A percentile compares a stretch with the other conserved stretches of the same genome.
phyloP scores from a whole-genome alignment of 2,888 invertebrate genomes.

The Nomada lathburiana region DNA sequence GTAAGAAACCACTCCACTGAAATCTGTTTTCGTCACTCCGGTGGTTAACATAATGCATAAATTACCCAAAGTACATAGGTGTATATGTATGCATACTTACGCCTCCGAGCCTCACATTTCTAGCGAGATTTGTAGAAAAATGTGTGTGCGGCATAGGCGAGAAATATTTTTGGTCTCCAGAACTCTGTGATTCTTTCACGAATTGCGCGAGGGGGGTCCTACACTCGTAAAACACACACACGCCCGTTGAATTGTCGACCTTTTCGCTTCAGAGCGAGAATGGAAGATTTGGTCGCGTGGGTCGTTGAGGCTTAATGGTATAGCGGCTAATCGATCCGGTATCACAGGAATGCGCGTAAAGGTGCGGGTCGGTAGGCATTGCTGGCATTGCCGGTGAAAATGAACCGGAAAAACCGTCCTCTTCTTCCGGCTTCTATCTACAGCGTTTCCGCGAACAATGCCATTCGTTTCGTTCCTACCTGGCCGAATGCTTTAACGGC shows the following conservation, averaged over 20 bases:
- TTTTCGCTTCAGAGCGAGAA: not conserved
- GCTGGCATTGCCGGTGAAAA: slow-evolving; percentile 59
- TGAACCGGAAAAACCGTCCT: slow-evolving; percentile 58
- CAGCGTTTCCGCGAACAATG: slow-evolving; percentile 40
- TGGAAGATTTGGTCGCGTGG: not conserved
- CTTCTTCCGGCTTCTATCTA: slow-evolving; percentile 41
- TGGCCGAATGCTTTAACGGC: not conserved
- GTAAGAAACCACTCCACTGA: too few species aligned
- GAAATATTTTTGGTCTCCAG: not conserved
- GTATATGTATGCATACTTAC: too few species aligned
- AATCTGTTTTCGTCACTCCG: too few species aligned
- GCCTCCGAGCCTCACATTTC: too few species aligned
- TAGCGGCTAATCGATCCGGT: slow-evolving; percentile 63
- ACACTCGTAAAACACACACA: not conserved
- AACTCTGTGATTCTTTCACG: not conserved
- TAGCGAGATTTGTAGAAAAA: too few species aligned
- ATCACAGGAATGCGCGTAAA: slow-evolving; percentile 70
- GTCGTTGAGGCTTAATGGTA: slow-evolving; percentile 49
- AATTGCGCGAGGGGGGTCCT: not conserved
- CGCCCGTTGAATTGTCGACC: not conserved
- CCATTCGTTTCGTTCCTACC: slow-evolving; percentile 4
- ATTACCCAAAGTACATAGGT: too few species aligned
- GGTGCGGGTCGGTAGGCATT: slow-evolving; percentile 57
- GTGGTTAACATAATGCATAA: too few species aligned
- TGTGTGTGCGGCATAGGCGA: too few species aligned